phyloP scores from a whole-genome alignment of 1,140 invertebrate species.

The Pogonomyrmex barbatus region DNA sequence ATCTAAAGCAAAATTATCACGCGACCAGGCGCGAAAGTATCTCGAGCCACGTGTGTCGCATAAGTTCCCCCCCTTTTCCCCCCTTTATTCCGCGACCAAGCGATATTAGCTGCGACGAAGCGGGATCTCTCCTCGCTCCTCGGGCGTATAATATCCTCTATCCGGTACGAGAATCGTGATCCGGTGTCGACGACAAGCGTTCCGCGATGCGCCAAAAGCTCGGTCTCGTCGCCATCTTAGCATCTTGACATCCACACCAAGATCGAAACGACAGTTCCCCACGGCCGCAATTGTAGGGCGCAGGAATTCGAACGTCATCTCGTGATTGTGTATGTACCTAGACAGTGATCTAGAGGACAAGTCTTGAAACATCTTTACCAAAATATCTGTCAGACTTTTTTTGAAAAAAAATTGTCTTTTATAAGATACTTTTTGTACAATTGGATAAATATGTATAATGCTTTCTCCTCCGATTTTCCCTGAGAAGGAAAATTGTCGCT shows the following conservation, averaged over 20 bases:
- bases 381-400: no score
- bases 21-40: slow-evolving; percentile 20
- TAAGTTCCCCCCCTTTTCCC: not conserved
- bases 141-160: not conserved
- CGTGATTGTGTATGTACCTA: no score
- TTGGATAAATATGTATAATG: no score
- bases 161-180: slow-evolving; percentile 31
- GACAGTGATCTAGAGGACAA: no score
- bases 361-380: no score
- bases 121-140: slow-evolving; percentile 13
- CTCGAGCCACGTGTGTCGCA: slow-evolving; percentile 6
- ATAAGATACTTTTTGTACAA: no score
- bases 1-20: slow-evolving; percentile 2
- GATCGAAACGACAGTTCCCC: not conserved
- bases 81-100: not conserved
- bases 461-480: no score
- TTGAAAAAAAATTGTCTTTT: no score
- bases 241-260: slow-evolving; percentile 31
- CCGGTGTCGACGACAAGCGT: slow-evolving; percentile 40
- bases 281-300: not conserved
- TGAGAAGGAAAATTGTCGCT: no score
- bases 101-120: slow-evolving; percentile 9
- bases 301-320: not conserved
- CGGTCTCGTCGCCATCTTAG: slow-evolving; percentile 66
- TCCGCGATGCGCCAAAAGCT: slow-evolving; percentile 24